These are phyloP conservation scores for Malurus elegans DNA, from an alignment of 2,113 vertebrate genomes.

Conservation along the genomic window DNA sequence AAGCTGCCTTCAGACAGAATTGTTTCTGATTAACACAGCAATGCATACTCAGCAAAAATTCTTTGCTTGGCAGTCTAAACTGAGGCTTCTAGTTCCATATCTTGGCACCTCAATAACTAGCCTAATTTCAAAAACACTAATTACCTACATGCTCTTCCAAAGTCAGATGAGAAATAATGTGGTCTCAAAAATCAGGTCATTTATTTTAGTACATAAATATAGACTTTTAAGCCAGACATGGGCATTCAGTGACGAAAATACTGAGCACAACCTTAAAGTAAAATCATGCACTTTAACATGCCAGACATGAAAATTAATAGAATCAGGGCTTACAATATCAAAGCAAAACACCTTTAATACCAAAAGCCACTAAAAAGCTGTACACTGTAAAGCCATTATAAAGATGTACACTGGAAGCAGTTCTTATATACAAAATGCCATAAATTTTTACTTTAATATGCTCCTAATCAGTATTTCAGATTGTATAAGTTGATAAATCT, in stretches of 20 bases:
- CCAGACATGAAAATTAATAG: fast-evolving
- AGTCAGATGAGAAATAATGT: not conserved
- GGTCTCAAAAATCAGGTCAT: slow-evolving; percentile 10
- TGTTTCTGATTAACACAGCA: not conserved
- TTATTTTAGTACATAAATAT: not conserved
- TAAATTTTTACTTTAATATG: not conserved
- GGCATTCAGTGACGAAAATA: not conserved
- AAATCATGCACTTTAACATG: not conserved
- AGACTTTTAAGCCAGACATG: not conserved
- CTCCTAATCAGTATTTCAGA: not conserved
- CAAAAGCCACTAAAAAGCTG: not conserved
- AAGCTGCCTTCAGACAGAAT: not conserved
- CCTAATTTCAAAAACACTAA: not conserved
- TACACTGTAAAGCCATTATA: not conserved
- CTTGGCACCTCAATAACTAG: not conserved
- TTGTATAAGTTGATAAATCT: not conserved
- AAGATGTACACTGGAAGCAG: not conserved
- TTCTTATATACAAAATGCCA: not conserved
- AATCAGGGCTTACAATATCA: not conserved
- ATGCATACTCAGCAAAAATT: not conserved
- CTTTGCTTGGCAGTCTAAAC: not conserved
- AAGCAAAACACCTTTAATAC: not conserved
- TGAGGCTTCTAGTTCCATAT: not conserved
- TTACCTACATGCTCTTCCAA: not conserved
- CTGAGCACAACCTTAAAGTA: not conserved